These are phyloP conservation scores for Ceyx cyanopectus DNA, from an alignment of 2,113 vertebrate genomes.

Conservation along the genomic window DNA sequence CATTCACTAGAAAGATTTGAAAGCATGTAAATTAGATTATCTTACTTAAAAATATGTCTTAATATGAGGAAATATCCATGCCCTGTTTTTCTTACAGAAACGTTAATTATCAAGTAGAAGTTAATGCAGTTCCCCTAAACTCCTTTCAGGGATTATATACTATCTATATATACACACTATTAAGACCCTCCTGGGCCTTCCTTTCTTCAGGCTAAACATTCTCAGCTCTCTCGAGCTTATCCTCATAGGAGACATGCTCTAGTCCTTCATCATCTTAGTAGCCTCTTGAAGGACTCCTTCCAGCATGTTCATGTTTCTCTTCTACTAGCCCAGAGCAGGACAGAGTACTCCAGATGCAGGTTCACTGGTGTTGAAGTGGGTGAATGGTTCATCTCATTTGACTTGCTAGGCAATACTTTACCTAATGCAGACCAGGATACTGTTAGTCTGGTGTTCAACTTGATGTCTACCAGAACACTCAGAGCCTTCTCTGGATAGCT, in stretches of 20 bases:
- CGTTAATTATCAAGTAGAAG: not conserved
- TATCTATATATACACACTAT: not conserved
- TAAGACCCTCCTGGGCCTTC: not conserved
- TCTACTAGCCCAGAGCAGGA: not conserved
- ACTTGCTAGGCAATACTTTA: not conserved
- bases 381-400: not conserved
- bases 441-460: too few species aligned
- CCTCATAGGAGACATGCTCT: too few species aligned
- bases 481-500: not conserved
- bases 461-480: not conserved
- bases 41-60: not conserved
- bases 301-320: not conserved
- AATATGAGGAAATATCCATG: not conserved
- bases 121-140: not conserved
- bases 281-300: not conserved
- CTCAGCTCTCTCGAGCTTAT: not conserved
- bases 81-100: not conserved
- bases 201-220: not conserved
- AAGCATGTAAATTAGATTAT: not conserved
- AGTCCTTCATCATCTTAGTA: not conserved
- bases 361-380: not conserved
- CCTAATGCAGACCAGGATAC: not conserved
- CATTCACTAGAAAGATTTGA: not conserved
- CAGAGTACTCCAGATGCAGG: not conserved
- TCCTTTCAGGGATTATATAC: too few species aligned